Evolutionary conservation across 2,888 invertebrate genomes (phyloP), one percentile per base, ranked within the genome.

Genomic region (Formica aserva): DNA sequence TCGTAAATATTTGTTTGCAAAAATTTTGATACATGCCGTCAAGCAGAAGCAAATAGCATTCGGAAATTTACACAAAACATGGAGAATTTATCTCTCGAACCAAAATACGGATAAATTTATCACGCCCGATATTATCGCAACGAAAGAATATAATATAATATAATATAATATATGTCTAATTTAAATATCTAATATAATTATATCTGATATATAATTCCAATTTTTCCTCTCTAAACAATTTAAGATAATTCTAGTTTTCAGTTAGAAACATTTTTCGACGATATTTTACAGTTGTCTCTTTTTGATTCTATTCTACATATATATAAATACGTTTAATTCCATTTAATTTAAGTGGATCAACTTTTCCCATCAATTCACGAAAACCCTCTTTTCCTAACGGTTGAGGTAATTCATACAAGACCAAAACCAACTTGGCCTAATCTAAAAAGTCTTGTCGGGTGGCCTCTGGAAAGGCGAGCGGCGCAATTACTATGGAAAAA

Each of bases 401-500:
- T n/a, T 48, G 26, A 35, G 60, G 26, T 71, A 80, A 80, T 71
- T 80, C 71, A 80, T 80, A 80, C 60, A 67, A 45, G 57, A 69
- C 29, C 71, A 13, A 57, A 71, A 80, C 60, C 35, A 62, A 80
- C 60, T 71, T 71, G 60, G 78, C 71, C 78, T 80, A 60, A 71
- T 48, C 71, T 35, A 62, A 71, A 80, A 80, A 71, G 78, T 69
- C 71, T 45, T 32, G 78, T 35, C 71, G 35, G 77, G 26, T 48
- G 48, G 48, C 18, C 13, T 35, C 76, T n/a, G 35, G 65, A 1
- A 60, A 48, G 45, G 69, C 35, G 60, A 32, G 78, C 45, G 48
- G 71, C 71, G 71, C 60, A 80, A 80, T 71, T 80, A 62, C 71
- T 71, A 62, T 80, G 78, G 78, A 80, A 80, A 80, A 80, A 80